Conservation (phyloP, 2,113 vertebrate genomes). For the Mungos mungo region DNA sequence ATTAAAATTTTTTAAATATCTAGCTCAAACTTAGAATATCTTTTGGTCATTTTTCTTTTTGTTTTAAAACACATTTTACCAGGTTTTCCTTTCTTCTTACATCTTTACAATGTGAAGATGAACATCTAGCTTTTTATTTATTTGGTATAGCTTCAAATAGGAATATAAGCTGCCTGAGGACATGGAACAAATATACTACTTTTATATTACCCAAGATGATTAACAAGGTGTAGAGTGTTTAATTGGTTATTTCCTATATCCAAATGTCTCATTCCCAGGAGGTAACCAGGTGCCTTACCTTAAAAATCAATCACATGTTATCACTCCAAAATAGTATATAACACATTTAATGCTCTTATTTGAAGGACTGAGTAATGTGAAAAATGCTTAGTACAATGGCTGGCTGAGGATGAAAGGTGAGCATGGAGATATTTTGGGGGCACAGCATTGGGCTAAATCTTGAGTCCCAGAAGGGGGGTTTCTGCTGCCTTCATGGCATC, state of each 20-base stretch:
- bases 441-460: background rate
- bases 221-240: background rate
- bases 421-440: background rate
- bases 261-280: background rate
- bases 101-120: background rate
- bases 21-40: background rate
- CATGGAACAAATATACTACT: background rate
- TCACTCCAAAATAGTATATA: conserved; percentile 3
- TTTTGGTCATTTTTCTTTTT: background rate
- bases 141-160: background rate
- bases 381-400: background rate
- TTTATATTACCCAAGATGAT: background rate
- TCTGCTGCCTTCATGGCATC: background rate
- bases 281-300: background rate
- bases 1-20: background rate
- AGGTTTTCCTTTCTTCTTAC: conserved; percentile 20
- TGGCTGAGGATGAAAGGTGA: background rate
- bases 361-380: background rate
- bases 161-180: background rate
- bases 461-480: background rate
- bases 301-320: background rate
- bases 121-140: background rate
- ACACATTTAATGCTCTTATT: background rate
- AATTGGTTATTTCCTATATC: background rate
- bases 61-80: background rate